These are phyloP conservation scores for Bhutanitis thaidina DNA, from an alignment of 2,888 invertebrate genomes.

Conservation along the genomic window DNA sequence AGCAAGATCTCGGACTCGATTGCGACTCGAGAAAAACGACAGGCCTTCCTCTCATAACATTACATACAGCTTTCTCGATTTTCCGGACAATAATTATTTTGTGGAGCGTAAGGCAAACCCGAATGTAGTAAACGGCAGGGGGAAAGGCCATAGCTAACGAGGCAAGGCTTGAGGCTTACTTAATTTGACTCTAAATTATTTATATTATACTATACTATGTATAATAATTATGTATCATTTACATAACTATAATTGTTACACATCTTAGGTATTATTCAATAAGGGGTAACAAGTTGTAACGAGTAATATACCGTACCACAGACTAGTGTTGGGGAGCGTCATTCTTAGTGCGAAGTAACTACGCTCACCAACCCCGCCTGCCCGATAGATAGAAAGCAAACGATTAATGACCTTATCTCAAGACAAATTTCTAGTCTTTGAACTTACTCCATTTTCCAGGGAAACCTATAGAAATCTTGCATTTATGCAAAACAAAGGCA, in stretches of 20 bases:
- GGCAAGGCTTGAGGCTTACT: slow-evolving; percentile 19
- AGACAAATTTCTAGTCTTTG: slow-evolving; percentile 65
- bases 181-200: no score
- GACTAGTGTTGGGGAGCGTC: no score
- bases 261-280: no score
- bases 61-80: slow-evolving; percentile 78
- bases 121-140: slow-evolving; percentile 68
- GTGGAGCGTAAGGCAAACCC: slow-evolving; percentile 75
- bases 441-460: slow-evolving; percentile 68
- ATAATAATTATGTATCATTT: no score
- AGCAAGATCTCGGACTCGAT: slow-evolving; percentile 79
- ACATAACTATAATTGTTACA: no score
- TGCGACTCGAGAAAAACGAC: slow-evolving; percentile 70
- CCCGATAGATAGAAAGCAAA: slow-evolving; percentile 42
- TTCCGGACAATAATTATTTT: slow-evolving; percentile 80
- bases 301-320: no score
- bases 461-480: slow-evolving; percentile 77
- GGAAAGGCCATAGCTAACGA: slow-evolving; percentile 25
- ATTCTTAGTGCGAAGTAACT: no score
- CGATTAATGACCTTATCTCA: slow-evolving; percentile 61
- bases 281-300: no score
- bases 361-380: no score
- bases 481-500: slow-evolving; percentile 80
- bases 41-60: slow-evolving; percentile 77
- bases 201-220: no score